phyloP scores from a whole-genome alignment of 2,888 invertebrate species.

The Suillia variegata region DNA sequence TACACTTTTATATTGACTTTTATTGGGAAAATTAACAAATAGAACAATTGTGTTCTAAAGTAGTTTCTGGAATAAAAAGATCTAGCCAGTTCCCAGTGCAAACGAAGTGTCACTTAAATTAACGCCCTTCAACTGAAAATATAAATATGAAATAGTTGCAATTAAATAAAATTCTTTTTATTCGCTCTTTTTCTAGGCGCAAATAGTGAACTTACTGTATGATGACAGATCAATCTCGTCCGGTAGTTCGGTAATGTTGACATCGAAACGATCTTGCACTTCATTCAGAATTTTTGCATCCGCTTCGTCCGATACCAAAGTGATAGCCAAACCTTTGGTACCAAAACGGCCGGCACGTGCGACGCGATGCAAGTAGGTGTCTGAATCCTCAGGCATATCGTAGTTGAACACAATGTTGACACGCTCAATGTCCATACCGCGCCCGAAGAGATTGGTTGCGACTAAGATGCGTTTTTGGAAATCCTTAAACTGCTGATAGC shows the following conservation, averaged over 20 bases:
- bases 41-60: constrained; percentile 19
- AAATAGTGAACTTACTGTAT: constrained; percentile 87
- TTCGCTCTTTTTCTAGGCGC: too few species aligned
- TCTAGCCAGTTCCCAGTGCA: too few species aligned
- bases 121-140: constrained; percentile 52
- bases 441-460: constrained; percentile 98
- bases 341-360: constrained; percentile 99
- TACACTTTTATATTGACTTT: too few species aligned
- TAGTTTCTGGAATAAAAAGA: too few species aligned
- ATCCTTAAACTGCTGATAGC: constrained; percentile 99
- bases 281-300: constrained; percentile 98
- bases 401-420: constrained; percentile 99
- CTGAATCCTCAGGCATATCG: constrained; percentile 99
- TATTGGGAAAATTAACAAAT: constrained; percentile 20
- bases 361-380: constrained; percentile 97
- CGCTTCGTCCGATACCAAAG: constrained; percentile 96
- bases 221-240: constrained; percentile 98
- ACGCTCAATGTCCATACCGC: constrained; percentile 99
- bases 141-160: too few species aligned
- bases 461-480: constrained; percentile 99
- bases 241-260: constrained; percentile 97
- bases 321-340: constrained; percentile 98
- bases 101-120: too few species aligned
- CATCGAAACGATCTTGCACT: constrained; percentile 98
- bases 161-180: too few species aligned